Base-by-base conservation (phyloP, 2,113 vertebrate species). In the Phyllopteryx taeniolatus region DNA sequence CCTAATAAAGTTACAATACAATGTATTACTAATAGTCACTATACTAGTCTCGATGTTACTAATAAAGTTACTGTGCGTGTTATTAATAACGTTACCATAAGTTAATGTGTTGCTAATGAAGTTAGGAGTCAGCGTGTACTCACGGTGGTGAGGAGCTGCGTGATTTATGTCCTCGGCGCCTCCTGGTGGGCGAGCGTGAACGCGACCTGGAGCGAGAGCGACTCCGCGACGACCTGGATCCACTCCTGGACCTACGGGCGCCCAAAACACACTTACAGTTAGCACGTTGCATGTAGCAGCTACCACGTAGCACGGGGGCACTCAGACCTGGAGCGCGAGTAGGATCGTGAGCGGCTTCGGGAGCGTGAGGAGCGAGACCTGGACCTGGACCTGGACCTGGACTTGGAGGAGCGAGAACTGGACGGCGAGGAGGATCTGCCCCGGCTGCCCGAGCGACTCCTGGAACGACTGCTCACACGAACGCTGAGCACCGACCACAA, bases 381-480 rank as follows among this genome's bases (percentile, higher is more conserved):
- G 0, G 97, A 98, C 0, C 94, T 92, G 0, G 97, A 99, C 43
- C 44, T 27, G 64, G 64, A 66, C 43, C 19, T 46, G 0, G 97
- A 98, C 74, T 97, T 97, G n/a, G 96, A 98, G 20, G 97, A 99
- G 35, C 92, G 90, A 0, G 97, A 99, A 70, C 95, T 95, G 60
- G 97, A 99, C 2, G 92, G 94, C 0, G 97, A 98, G 0, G 96
- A 96, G 0, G 98, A 99, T n/a, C 94, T 93, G 0, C 95, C 96
- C 19, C 95, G 91, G 88, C 96, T 98, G n/a, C 89, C 95, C 0
- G 97, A 98, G 0, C 94, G 92, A 76, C 96, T 98, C 79, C 93
- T 93, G 4, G 98, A 99, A 9, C 80, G 87, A 61, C 89, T 92
- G 49, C 72, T 90, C 67, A 70, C 85, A 22, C 85, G 94, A 0